Evolutionary conservation across 1,140 invertebrate genomes (phyloP), one percentile per base, ranked within the genome.

Genomic region (Drosophila nebulosa): DNA sequence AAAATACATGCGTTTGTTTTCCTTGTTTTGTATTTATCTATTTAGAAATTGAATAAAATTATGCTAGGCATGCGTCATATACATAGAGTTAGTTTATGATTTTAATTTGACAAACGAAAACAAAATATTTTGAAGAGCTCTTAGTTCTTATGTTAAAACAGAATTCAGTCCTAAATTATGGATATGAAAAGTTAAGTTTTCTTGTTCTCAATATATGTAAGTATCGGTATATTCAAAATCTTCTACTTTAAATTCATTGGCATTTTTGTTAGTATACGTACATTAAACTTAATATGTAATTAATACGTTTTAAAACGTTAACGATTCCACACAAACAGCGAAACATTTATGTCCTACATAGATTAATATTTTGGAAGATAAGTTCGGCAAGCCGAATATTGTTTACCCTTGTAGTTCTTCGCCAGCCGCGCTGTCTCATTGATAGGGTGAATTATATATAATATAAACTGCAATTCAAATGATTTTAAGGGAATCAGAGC

Each of bases 81-180:
- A 59, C 36, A 6, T 27, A 35, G 9, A 61, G 50, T 55, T 35
- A 46, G 42, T 66, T 36, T 36, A 39, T 67, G 42, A 64, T 67
- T 62, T 71, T 66, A 69, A 59, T 50, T 51, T 9, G 56, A 58
- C 16, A 18, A 42, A 14, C 0, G 39, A 46, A 21, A 46, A 21
- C 14, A 7, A 21, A 46, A 21, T 9, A 46, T 46, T 18, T 39
- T 16, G 16, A 42, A 42, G 39, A 42, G 14, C 16, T 42, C 39
- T 46, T 46, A 21, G 39, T 46, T 46, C 39, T 46, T 46, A 46
- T 46, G 9, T 46, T 46, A 46, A 46, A 46, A 46, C 39, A 21
- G 30, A 79, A 63, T 74, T 67, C 80, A 85, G 80, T 85, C 81
- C 78, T 69, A 80, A 64, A 35, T 51, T 67, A 58, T 46, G 64